Percentiles rank a stretch among this genome's conserved stretches.
These are phyloP conservation scores for Tethea ocularis DNA, from an alignment of 2,888 invertebrate genomes.

Conservation along the genomic window DNA sequence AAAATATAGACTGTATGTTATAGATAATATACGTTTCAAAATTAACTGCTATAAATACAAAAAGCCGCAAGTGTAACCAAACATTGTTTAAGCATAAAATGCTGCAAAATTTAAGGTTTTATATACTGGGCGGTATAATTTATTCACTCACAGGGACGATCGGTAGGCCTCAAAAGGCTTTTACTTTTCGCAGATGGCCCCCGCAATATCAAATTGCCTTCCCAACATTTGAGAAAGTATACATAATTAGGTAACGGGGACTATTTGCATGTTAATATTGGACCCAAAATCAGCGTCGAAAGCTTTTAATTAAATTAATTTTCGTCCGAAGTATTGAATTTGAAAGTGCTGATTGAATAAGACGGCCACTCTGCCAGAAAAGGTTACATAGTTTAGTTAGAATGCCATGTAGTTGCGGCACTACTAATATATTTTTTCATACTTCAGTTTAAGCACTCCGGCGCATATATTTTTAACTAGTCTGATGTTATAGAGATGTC, in stretches of 20 bases:
- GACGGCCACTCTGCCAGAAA: too few species aligned
- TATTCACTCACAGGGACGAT: conserved; percentile 14
- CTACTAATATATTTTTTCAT: too few species aligned
- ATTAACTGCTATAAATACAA: background rate
- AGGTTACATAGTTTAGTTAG: too few species aligned
- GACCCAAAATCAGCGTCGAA: conserved; percentile 3
- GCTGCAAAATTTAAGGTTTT: background rate
- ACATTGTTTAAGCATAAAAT: background rate
- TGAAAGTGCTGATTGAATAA: background rate
- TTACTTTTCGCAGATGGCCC: conserved; percentile 33
- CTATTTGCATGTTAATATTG: conserved; percentile 12
- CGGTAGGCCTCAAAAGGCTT: conserved; percentile 20
- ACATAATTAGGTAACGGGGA: conserved; percentile 8
- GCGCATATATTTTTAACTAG: too few species aligned
- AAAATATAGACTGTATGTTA: background rate
- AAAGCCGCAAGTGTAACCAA: background rate
- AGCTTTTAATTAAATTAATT: conserved; percentile 4
- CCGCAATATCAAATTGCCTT: conserved; percentile 20
- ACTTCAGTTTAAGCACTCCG: too few species aligned
- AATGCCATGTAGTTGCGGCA: too few species aligned
- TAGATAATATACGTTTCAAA: background rate
- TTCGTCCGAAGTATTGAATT: background rate
- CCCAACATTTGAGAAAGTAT: conserved; percentile 7
- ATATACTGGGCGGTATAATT: conserved; percentile 11
- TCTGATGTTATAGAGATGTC: too few species aligned